Conservation (phyloP, 1,140 invertebrate species). For the Caenorhabditis inopinata region DNA sequence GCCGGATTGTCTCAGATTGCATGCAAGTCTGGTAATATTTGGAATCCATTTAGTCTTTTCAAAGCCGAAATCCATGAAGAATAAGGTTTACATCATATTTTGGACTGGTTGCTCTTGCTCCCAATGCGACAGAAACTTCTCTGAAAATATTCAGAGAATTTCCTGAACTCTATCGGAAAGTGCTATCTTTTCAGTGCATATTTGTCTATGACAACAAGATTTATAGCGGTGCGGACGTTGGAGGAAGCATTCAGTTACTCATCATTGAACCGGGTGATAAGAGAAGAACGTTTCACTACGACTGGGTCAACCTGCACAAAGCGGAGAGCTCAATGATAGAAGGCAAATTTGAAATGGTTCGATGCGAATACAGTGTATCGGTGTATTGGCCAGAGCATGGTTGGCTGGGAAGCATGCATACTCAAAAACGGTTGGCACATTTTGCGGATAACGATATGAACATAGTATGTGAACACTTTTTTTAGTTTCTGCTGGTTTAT, state of each 20-base stretch:
- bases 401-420: neutral
- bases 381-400: constrained; percentile 40
- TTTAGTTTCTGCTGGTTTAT: neutral
- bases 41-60: too few species aligned
- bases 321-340: neutral
- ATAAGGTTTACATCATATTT: too few species aligned
- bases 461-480: neutral
- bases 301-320: constrained; percentile 36
- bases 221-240: constrained; percentile 2
- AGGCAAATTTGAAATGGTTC: constrained; percentile 39
- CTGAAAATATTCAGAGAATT: neutral
- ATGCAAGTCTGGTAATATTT: too few species aligned
- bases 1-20: too few species aligned
- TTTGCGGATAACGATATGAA: constrained; percentile 32
- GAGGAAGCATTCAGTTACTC: constrained; percentile 38
- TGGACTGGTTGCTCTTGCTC: too few species aligned
- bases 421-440: constrained; percentile 50
- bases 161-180: neutral
- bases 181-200: neutral
- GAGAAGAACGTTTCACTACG: constrained; percentile 46
- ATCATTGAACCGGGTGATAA: constrained; percentile 44
- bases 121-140: too few species aligned
- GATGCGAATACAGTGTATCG: constrained; percentile 32
- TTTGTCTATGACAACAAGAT: constrained; percentile 18
- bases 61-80: too few species aligned